A percentile compares a stretch with the other conserved stretches of the same genome.
Evolutionary conservation across 2,888 invertebrate species (phyloP).

Genomic region (Ptychoptera contaminata): DNA sequence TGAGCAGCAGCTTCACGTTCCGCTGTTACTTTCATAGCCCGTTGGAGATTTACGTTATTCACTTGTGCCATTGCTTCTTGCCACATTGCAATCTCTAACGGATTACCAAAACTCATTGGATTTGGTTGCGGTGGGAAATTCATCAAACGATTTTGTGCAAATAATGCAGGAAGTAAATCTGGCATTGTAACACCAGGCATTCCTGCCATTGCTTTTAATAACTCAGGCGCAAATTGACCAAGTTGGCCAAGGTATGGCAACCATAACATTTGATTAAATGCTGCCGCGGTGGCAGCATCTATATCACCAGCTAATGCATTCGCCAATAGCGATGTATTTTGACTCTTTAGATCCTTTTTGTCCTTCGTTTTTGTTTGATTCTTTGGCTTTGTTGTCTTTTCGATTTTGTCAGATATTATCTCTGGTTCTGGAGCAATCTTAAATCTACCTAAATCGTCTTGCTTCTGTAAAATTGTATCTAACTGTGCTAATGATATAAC

Average conservation of each 20-base stretch:
- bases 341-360: constrained; percentile 2
- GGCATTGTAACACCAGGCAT: constrained; percentile 10
- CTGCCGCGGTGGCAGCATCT: constrained; percentile 51
- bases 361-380: too few relatives aligned
- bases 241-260: constrained; percentile 40
- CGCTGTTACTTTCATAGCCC: constrained; percentile 21
- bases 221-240: constrained; percentile 31
- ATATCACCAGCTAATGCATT: constrained; percentile 42
- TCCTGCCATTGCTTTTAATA: constrained; percentile 29
- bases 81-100: constrained; percentile 41
- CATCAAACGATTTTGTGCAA: constrained; percentile 20
- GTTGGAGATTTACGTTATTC: constrained; percentile 26
- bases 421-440: constrained; percentile 16
- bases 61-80: constrained; percentile 45
- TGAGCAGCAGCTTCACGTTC: constrained; percentile 5
- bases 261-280: constrained; percentile 60
- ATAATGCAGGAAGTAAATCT: constrained; percentile 21
- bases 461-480: constrained; percentile 44
- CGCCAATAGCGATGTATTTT: constrained; percentile 10
- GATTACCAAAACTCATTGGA: constrained; percentile 22
- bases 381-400: constrained; percentile 15
- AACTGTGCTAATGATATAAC: constrained; percentile 62
- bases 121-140: constrained; percentile 19
- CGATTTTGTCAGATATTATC: constrained; percentile 17
- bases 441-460: constrained; percentile 23